A percentile compares a stretch with the other conserved stretches of the same genome.
Evolutionary conservation across 2,797 vertebrate genomes (phyloP).

Genomic region (Manis crassicaudata): DNA sequence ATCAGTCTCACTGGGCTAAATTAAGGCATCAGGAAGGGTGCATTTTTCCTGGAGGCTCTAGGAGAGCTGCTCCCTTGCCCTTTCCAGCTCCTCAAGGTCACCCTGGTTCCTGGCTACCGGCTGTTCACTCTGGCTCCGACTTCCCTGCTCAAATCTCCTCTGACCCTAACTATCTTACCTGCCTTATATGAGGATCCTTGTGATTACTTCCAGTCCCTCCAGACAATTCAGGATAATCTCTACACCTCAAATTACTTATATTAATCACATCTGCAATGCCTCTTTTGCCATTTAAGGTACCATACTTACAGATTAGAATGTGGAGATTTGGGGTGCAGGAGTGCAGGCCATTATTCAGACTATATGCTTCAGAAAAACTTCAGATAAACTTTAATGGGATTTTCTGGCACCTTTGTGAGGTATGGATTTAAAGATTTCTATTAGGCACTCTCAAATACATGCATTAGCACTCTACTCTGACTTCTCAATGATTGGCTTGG

Average conservation of each 20-base stretch:
- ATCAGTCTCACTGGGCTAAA: background rate
- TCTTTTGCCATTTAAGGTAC: background rate
- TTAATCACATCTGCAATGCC: background rate
- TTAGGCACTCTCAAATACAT: background rate
- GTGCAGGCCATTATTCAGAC: background rate
- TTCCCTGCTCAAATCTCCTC: background rate
- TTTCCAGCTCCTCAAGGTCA: background rate
- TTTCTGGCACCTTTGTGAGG: background rate
- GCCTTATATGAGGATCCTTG: background rate
- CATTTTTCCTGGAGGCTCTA: background rate
- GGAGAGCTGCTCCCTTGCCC: background rate
- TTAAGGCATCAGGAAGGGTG: background rate
- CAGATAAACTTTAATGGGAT: background rate
- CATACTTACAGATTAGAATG: background rate
- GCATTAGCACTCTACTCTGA: background rate
- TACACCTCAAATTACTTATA: background rate
- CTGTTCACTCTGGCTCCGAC: background rate
- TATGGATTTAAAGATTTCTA: background rate
- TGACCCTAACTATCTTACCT: background rate
- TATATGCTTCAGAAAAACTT: slow-evolving; percentile 6
- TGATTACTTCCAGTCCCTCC: background rate
- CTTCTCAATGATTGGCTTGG: background rate
- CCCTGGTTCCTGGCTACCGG: background rate
- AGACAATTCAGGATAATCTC: background rate
- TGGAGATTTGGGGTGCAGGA: background rate